These are phyloP conservation scores for Stegostoma tigrinum DNA, from an alignment of 2,113 vertebrate species.

Conservation along the genomic window DNA sequence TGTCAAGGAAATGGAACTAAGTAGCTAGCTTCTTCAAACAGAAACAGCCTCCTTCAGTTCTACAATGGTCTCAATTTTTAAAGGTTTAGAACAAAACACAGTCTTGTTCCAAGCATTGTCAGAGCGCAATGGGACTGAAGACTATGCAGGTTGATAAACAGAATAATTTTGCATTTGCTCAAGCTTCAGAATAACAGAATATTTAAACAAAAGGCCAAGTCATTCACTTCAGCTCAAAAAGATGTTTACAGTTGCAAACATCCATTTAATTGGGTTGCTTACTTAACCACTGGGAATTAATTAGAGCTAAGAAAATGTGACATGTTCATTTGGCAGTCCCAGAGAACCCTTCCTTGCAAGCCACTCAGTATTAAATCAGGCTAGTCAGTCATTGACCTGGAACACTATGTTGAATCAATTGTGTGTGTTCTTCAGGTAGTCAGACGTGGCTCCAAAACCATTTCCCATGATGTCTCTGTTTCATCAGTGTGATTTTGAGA, in stretches of 20 bases:
- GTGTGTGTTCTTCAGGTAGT: neutral
- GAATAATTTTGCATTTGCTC: neutral
- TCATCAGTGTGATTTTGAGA: neutral
- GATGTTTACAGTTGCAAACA: neutral
- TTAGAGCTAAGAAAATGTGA: neutral
- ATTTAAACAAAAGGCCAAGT: neutral
- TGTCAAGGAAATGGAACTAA: neutral
- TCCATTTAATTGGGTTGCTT: neutral
- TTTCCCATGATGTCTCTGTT: neutral
- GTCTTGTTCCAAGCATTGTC: neutral
- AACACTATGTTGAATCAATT: neutral
- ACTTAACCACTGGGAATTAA: neutral
- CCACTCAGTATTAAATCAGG: neutral
- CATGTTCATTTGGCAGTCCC: neutral
- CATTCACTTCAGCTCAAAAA: neutral
- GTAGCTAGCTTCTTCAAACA: neutral
- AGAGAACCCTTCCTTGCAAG: neutral
- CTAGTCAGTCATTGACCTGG: neutral
- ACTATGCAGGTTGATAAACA: neutral
- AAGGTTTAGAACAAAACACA: neutral
- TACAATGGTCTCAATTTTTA: neutral
- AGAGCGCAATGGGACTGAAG: neutral
- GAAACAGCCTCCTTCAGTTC: neutral
- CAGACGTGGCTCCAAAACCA: neutral
- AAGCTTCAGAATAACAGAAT: neutral